A percentile compares a stretch with the other conserved stretches of the same genome.
Conservation (phyloP, 2,888 invertebrate genomes). For the Amorpha juglandis region DNA sequence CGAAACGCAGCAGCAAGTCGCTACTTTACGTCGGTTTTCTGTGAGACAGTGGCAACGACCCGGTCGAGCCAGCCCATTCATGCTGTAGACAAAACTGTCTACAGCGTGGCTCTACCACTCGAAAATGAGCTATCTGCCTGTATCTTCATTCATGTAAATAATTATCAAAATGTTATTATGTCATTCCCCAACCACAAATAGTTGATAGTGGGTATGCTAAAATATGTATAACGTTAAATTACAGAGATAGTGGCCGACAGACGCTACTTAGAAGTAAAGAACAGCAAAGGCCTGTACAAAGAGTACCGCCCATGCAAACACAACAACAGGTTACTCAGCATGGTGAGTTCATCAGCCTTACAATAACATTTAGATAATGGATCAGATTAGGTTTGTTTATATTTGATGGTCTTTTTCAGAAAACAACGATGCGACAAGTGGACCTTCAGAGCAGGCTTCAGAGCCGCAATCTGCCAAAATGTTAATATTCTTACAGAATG, state of each 20-base stretch:
- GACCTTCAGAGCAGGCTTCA: slow-evolving; percentile 73
- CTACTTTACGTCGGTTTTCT: no score
- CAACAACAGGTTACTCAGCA: slow-evolving; percentile 60
- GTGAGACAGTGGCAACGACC: no score
- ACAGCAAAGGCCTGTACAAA: slow-evolving; percentile 74
- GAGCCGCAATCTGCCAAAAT: slow-evolving; percentile 89
- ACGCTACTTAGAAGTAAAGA: slow-evolving; percentile 79
- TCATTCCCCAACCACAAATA: background rate
- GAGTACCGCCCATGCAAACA: slow-evolving; percentile 78
- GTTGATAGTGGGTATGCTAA: background rate
- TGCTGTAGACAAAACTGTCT: no score
- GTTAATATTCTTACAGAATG: slow-evolving; percentile 90
- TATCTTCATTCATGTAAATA: no score
- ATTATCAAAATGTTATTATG: no score
- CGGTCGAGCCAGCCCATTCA: no score
- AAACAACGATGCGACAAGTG: slow-evolving; percentile 65
- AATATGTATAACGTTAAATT: slow-evolving; percentile 30
- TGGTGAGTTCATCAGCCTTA: slow-evolving; percentile 49
- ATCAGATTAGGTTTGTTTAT: background rate
- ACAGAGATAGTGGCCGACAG: slow-evolving; percentile 72
- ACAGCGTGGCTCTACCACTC: no score
- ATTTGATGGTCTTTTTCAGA: slow-evolving; percentile 54
- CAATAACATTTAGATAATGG: no score
- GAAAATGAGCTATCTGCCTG: no score
- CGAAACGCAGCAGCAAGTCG: no score